Evolutionary conservation across 2,888 invertebrate genomes (phyloP).

Genomic region (Nomada lathburiana): DNA sequence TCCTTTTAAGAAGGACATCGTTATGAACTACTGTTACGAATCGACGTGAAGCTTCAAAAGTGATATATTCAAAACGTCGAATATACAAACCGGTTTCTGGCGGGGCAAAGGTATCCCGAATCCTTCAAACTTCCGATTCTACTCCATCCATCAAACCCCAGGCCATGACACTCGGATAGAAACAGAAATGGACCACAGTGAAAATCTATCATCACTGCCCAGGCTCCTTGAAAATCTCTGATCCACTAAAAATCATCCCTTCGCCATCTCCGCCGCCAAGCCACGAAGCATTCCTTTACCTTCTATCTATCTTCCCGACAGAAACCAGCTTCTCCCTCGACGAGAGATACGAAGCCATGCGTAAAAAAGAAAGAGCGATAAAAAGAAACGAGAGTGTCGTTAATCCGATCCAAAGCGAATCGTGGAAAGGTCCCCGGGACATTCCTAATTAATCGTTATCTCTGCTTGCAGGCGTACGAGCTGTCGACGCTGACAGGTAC

Average conservation of each 20-base stretch:
- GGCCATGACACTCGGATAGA: too few relatives aligned
- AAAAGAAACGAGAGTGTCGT: background rate
- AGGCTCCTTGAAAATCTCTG: too few relatives aligned
- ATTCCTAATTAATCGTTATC: slow-evolving; percentile 38
- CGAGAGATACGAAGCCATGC: background rate
- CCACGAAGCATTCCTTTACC: background rate
- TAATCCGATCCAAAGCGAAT: background rate
- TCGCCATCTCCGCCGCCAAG: background rate
- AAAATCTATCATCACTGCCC: too few relatives aligned
- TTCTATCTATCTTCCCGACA: background rate
- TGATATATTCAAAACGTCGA: background rate
- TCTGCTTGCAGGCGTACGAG: slow-evolving; percentile 96
- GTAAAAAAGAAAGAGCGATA: background rate
- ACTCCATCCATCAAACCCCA: too few relatives aligned
- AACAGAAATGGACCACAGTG: too few relatives aligned
- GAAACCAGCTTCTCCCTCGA: background rate
- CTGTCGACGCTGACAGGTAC: slow-evolving; percentile 99
- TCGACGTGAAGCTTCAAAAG: background rate
- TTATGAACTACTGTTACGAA: background rate
- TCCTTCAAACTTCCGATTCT: too few relatives aligned
- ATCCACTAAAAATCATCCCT: background rate
- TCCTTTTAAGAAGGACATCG: background rate
- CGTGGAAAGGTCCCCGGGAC: background rate
- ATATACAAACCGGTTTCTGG: background rate
- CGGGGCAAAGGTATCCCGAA: too few relatives aligned